These are phyloP conservation scores for Rhimphoctona megacephalus DNA, from an alignment of 2,888 invertebrate species.

Conservation along the genomic window DNA sequence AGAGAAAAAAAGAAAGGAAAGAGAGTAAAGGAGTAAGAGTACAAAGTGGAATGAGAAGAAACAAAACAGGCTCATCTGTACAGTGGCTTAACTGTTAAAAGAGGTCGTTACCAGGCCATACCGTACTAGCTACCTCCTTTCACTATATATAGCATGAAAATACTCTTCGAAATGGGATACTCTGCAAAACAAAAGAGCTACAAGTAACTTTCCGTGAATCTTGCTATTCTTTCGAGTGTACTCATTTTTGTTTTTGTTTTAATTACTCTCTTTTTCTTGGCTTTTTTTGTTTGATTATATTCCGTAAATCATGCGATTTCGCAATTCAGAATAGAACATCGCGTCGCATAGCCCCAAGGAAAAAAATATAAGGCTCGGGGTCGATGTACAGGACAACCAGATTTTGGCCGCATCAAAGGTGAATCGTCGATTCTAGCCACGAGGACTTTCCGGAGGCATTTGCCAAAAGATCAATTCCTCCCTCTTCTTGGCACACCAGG, in stretches of 20 bases:
- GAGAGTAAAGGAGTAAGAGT: neutral
- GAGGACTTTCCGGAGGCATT: slow-evolving; percentile 61
- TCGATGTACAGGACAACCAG: slow-evolving; percentile 32
- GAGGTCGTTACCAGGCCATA: slow-evolving; percentile 48
- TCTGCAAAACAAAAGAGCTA: slow-evolving; percentile 22
- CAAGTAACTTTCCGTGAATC: slow-evolving; percentile 16
- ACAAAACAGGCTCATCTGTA: slow-evolving; percentile 55
- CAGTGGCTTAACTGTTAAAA: slow-evolving; percentile 55
- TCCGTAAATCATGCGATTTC: neutral
- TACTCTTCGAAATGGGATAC: slow-evolving; percentile 14
- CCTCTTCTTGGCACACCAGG: slow-evolving; percentile 57
- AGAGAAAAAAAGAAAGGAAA: slow-evolving; percentile 1
- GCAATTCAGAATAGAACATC: slow-evolving; percentile 8
- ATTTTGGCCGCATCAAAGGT: slow-evolving; percentile 63
- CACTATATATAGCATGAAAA: slow-evolving; percentile 13
- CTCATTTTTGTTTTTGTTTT: slow-evolving; percentile 3
- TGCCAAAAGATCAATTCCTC: slow-evolving; percentile 66
- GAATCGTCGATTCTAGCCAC: slow-evolving; percentile 64
- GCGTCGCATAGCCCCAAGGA: slow-evolving; percentile 49
- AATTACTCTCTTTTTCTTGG: neutral
- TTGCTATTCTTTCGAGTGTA: neutral
- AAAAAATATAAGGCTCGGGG: neutral
- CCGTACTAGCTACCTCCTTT: slow-evolving; percentile 7
- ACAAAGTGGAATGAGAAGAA: slow-evolving; percentile 29
- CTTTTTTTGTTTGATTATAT: slow-evolving; percentile 18